phyloP scores from a whole-genome alignment of 92 coral and sea anemone species.

The Parazoanthus swiftii region DNA sequence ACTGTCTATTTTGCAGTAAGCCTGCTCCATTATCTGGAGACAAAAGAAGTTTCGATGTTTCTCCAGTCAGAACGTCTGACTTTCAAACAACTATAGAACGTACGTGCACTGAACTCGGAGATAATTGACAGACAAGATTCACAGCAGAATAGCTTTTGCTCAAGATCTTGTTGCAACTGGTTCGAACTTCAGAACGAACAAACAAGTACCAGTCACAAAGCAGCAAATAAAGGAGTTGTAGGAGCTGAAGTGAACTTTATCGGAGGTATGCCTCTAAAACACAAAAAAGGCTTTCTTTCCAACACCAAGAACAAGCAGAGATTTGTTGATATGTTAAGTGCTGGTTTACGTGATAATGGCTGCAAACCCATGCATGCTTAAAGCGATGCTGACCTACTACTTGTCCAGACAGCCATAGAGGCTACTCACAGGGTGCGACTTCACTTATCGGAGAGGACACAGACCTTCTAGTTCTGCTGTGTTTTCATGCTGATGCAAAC shows the following conservation, averaged over 20 bases:
- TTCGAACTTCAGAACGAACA: conserved; percentile 25
- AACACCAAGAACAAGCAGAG: too few relatives aligned
- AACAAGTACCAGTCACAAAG: conserved; percentile 21
- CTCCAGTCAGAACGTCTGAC: not conserved
- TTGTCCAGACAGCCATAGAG: conserved; percentile 21
- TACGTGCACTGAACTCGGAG: conserved; percentile 16
- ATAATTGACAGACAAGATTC: conserved; percentile 31
- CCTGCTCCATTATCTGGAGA: too few relatives aligned
- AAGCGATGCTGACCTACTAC: conserved; percentile 38
- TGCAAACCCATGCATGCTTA: conserved; percentile 38
- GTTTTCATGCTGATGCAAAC: conserved; percentile 44
- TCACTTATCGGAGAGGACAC: not conserved
- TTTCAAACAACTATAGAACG: conserved; percentile 13
- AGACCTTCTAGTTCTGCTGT: conserved; percentile 39
- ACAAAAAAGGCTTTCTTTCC: conserved; percentile 22
- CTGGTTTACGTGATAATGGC: conserved; percentile 6
- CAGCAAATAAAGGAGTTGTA: conserved; percentile 31
- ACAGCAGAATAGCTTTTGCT: conserved; percentile 31
- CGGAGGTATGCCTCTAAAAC: conserved; percentile 38
- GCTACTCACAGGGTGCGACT: too few relatives aligned
- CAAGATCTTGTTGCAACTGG: conserved; percentile 24
- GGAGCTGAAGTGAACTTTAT: conserved; percentile 38
- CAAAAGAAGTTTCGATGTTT: too few relatives aligned
- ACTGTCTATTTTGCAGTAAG: too few relatives aligned
- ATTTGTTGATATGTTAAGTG: too few relatives aligned